Evolutionary conservation across 1,140 invertebrate species (phyloP), one percentile per base, ranked within the genome.

Genomic region (Venturia canescens): DNA sequence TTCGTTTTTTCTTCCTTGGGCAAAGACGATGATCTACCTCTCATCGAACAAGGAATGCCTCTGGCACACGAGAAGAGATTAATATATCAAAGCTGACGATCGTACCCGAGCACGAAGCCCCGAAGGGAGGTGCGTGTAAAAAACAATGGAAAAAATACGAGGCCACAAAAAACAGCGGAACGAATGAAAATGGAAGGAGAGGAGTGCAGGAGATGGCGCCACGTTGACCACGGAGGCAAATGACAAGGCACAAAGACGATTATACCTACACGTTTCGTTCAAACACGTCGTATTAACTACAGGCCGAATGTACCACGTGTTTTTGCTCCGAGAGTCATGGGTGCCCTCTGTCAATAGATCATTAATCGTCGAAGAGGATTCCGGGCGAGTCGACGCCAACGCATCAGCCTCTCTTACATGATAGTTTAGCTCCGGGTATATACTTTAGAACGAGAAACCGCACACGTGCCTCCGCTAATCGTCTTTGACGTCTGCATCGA

Each of bases 281-380:
- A 53, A n/a, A 2, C n/a, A 29, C 4, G 5, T 21, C 7, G 15
- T 26, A 57, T 23, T 63, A 31, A 67, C 7, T 23, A 66, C 11
- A 26, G 44, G n/a, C 38, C 31, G 63, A 38, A 7, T 63, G 50
- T 50, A 72, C 50, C 78, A 74, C 71, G 53, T 63, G 78, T 78
- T 44, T 78, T 60, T 23, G 74, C 74, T 72, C 18, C 1, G 38
- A 57, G 74, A 57, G 53, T 71, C 60, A 76, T 76, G 75, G 60
- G 63, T 72, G 48, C 79, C 44, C 27, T 79, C 60, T 70, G 31
- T 81, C 78, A 81, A 83, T 80, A 81, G 81, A 81, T 88, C 87
- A 87, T 88, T 86, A 87, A 88, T 86, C 85, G 80, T 82, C 85
- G 67, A 63, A 26, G 80, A 67, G 66, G 79, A 74, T 80, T 78